A percentile compares a stretch with the other conserved stretches of the same genome.
Conservation (phyloP, 2,888 invertebrate genomes). For the Copidosoma aretas region DNA sequence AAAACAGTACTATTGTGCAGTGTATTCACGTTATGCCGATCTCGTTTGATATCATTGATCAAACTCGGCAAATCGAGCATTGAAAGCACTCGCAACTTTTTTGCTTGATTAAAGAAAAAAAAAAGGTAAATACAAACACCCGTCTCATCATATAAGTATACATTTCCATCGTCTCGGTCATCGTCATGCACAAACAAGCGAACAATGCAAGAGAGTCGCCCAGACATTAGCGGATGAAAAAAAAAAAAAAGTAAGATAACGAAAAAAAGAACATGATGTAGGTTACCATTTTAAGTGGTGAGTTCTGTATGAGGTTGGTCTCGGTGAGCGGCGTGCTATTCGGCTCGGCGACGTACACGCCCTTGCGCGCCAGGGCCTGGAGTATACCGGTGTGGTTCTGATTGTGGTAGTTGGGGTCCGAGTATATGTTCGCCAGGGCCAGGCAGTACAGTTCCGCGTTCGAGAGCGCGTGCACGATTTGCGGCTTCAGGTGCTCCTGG, state of each 20-base stretch:
- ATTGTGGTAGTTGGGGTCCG: conserved; percentile 94
- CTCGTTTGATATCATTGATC: no score
- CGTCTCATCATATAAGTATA: no score
- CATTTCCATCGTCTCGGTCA: no score
- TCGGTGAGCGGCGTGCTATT: conserved; percentile 90
- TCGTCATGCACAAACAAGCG: no score
- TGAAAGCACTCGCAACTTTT: no score
- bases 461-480: conserved; percentile 87
- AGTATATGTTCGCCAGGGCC: conserved; percentile 93
- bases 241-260: background rate
- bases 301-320: conserved; percentile 93
- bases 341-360: conserved; percentile 83
- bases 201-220: no score
- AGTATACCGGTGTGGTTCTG: conserved; percentile 95
- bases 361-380: conserved; percentile 90
- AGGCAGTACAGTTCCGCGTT: conserved; percentile 94
- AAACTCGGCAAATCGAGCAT: no score
- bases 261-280: conserved; percentile 7
- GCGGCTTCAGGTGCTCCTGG: conserved; percentile 91
- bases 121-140: no score
- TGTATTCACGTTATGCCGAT: no score
- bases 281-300: conserved; percentile 90
- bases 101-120: no score
- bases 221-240: no score
- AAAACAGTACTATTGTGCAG: no score